Evolutionary conservation across 2,113 vertebrate genomes (phyloP).

Genomic region (Mohoua ochrocephala): DNA sequence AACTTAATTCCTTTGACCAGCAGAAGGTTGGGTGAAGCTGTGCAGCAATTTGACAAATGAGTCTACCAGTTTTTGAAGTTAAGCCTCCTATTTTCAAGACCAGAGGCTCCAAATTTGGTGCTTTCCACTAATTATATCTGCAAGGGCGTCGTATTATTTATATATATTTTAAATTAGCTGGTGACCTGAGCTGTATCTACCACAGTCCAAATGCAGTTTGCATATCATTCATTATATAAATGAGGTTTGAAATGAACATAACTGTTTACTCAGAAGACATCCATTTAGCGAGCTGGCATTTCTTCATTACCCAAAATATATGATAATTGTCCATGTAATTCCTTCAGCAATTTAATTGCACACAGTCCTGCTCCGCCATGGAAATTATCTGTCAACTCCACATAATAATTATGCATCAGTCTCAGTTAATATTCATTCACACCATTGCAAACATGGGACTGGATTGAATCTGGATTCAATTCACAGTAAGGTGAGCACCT

Average conservation of each 20-base stretch:
- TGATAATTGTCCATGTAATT: slow-evolving; percentile 56
- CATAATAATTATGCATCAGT: slow-evolving; percentile 14
- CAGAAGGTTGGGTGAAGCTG: not conserved
- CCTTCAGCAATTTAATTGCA: slow-evolving; percentile 64
- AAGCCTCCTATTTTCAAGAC: not conserved
- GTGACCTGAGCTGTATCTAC: not conserved
- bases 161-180: slow-evolving; percentile 14
- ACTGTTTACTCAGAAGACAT: slow-evolving; percentile 61
- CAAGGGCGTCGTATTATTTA: not conserved
- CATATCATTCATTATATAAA: slow-evolving; percentile 42
- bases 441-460: not conserved
- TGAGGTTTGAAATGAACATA: slow-evolving; percentile 15
- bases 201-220: slow-evolving; percentile 27
- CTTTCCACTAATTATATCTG: not conserved
- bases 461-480: not conserved
- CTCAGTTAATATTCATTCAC: not conserved
- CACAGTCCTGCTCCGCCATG: not conserved
- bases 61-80: not conserved
- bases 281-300: slow-evolving; percentile 59
- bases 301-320: slow-evolving; percentile 65
- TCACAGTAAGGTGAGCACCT: not conserved
- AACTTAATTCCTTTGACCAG: not conserved
- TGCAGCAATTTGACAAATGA: not conserved
- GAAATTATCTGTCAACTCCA: slow-evolving; percentile 54
- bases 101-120: not conserved